These are phyloP conservation scores for Lacanobia oleracea DNA, from an alignment of 2,888 invertebrate species.

Conservation along the genomic window DNA sequence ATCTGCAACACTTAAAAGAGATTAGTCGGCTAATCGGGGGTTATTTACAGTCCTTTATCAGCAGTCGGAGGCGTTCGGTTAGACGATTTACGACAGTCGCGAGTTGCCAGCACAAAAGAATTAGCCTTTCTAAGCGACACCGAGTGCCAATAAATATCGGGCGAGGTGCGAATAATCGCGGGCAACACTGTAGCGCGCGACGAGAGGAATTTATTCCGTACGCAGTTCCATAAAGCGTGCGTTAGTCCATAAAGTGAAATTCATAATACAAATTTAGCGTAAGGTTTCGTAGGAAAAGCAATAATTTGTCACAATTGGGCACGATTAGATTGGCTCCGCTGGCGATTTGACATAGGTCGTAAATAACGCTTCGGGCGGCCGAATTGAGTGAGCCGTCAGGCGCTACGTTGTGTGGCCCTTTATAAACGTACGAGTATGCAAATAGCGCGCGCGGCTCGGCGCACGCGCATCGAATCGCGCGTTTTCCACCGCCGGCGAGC, in stretches of 20 bases:
- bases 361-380: conserved; percentile 85
- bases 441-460: conserved; percentile 83
- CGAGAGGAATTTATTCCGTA: conserved; percentile 74
- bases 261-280: conserved; percentile 84
- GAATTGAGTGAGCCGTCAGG: conserved; percentile 79
- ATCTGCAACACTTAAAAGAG: conserved; percentile 81
- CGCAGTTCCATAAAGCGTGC: conserved; percentile 76
- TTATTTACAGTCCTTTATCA: conserved; percentile 89
- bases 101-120: conserved; percentile 84
- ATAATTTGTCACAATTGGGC: conserved; percentile 90
- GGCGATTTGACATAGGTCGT: conserved; percentile 89
- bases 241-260: conserved; percentile 82
- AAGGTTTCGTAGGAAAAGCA: conserved; percentile 89
- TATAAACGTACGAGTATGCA: conserved; percentile 79
- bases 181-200: conserved; percentile 84
- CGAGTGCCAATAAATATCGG: conserved; percentile 87
- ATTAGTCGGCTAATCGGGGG: conserved; percentile 83
- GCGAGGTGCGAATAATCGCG: conserved; percentile 84
- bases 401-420: conserved; percentile 70
- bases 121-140: conserved; percentile 87
- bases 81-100: conserved; percentile 83
- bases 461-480: conserved; percentile 89
- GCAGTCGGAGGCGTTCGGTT: conserved; percentile 78
- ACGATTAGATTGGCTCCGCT: conserved; percentile 89
- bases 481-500: conserved; percentile 85